These are phyloP conservation scores for Drosophila yooni DNA, from an alignment of 2,888 invertebrate species.

Conservation along the genomic window DNA sequence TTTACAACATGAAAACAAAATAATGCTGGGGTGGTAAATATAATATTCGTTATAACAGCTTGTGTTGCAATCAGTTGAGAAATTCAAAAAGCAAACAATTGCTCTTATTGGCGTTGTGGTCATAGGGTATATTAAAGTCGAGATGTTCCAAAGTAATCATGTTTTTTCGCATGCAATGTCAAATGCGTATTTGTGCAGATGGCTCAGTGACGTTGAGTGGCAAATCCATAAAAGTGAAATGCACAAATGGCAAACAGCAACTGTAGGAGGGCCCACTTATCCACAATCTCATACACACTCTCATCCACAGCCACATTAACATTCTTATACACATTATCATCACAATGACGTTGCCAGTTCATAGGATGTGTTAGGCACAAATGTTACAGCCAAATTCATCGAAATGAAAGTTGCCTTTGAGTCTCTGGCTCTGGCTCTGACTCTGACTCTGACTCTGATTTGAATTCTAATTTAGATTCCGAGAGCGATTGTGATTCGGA, in stretches of 20 bases:
- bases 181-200: slow-evolving; percentile 47
- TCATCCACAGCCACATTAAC: slow-evolving; percentile 1
- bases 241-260: slow-evolving; percentile 41
- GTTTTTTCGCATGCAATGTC: slow-evolving; percentile 23
- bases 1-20: neutral
- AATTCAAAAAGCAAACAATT: neutral
- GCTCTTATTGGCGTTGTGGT: neutral
- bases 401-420: slow-evolving; percentile 48
- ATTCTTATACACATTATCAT: slow-evolving; percentile 25
- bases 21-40: neutral
- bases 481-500: slow-evolving; percentile 14
- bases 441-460: slow-evolving; percentile 7
- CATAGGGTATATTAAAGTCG: slow-evolving; percentile 11
- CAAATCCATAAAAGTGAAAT: slow-evolving; percentile 60
- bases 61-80: too few relatives aligned
- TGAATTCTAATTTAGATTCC: slow-evolving; percentile 5
- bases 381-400: slow-evolving; percentile 42
- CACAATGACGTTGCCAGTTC: slow-evolving; percentile 51
- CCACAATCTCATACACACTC: slow-evolving; percentile 3
- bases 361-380: slow-evolving; percentile 18
- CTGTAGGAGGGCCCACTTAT: neutral
- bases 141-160: slow-evolving; percentile 1
- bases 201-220: slow-evolving; percentile 56
- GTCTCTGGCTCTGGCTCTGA: neutral
- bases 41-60: too few relatives aligned